phyloP scores from a whole-genome alignment of 1,140 invertebrate species.

The Pseudoatta argentina region DNA sequence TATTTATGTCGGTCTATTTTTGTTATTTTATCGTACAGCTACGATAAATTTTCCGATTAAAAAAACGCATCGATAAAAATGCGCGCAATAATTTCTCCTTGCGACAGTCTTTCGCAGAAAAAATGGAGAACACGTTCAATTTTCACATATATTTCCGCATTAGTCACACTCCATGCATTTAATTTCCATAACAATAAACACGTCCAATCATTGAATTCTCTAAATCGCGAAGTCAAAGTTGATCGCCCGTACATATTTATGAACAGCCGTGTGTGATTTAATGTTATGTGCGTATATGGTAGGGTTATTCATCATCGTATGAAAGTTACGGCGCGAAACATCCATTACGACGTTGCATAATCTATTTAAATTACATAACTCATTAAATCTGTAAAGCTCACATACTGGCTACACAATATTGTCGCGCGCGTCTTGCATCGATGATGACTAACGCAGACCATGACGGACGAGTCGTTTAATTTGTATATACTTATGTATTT shows the following conservation, averaged over 20 bases:
- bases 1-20: constrained; percentile 14
- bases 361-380: constrained; percentile 57
- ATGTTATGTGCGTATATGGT: background rate
- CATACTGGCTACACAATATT: background rate
- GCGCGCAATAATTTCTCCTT: constrained; percentile 36
- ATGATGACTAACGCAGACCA: background rate
- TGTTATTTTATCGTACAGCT: constrained; percentile 14
- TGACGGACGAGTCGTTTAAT: background rate
- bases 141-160: constrained; percentile 45
- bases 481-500: constrained; percentile 35
- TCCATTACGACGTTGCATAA: constrained; percentile 32
- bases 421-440: background rate
- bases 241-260: constrained; percentile 29
- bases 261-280: constrained; percentile 32
- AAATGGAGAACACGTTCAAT: constrained; percentile 13
- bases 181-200: constrained; percentile 43
- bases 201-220: constrained; percentile 30
- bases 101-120: background rate
- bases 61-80: constrained; percentile 41
- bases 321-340: constrained; percentile 35
- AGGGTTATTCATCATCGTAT: constrained; percentile 27
- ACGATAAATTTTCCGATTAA: constrained; percentile 30
- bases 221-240: constrained; percentile 12
- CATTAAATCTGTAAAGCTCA: constrained; percentile 40
- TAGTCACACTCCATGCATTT: constrained; percentile 37